Evolutionary conservation across 2,888 invertebrate species (phyloP), one percentile per base, ranked within the genome.

Genomic region (Nezara viridula): DNA sequence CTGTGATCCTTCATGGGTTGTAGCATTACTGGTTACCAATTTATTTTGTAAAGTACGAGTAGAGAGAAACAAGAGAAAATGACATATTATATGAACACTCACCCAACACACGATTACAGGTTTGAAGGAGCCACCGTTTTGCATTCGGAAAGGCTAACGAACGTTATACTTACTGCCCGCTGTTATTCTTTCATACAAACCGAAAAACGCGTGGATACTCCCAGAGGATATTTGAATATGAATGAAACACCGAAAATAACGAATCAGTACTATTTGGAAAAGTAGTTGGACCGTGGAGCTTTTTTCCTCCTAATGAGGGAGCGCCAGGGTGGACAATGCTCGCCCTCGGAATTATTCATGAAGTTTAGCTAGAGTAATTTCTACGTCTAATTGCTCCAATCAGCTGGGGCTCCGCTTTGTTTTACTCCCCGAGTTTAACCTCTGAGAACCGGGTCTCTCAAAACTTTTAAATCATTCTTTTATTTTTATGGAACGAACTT

Each of bases 331-430:
- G 47, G 86, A 86, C 86, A 52, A 52, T 49, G 86, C 44, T 86
- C 86, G 44, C 86, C 52, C 24, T 50, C 86, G n/a, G 86, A 86
- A 86, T 86, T 86, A 86, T 86, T 86, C 86, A 86, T 86, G 86
- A 86, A 86, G 37, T 86, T 86, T 52, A 50, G 86, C 55, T 86
- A 55, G 86, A 86, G 86, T 86, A 86, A 86, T 86, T 86, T 86
- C 86, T 86, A 52, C 86, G 40, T 86, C 52, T 86, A 86, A 86
- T 86, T 86, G 52, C 55, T 40, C 86, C 86, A 86, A 86, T 86
- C 86, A 55, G 81, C 44, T 81, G 44, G 40, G 14, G 40, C 6
- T 44, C 44, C 6, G 66, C 66, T 81, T 81, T 81, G 81, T 81
- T 81, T 81, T 81, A 24, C 81, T 81, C 44, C 14, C 40, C 44